Base-by-base conservation (phyloP, 2,888 invertebrate genomes). In the Ectemnius continuus region DNA sequence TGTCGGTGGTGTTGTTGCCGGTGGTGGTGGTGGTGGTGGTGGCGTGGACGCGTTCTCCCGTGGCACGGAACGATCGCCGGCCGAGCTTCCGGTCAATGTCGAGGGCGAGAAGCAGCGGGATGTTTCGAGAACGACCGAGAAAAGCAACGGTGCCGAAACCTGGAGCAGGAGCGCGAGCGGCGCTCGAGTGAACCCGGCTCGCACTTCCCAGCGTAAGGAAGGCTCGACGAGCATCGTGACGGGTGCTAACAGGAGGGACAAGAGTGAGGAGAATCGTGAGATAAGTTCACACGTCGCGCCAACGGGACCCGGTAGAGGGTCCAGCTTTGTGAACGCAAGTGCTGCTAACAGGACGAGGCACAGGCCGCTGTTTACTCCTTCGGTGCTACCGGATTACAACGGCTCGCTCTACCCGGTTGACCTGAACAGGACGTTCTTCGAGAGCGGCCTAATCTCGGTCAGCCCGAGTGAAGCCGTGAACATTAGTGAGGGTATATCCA, bases 401-500 rank as follows among this genome's bases (percentile, higher is more conserved):
- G 79, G 82, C 16, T 80, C 87, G 16, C 85, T 83, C 48, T 87
- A 89, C 68, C 61, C 61, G 6, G 67, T n/a, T 56, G 79, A 79
- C 13, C 36, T 76, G 68, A 88, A 88, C 76, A 77, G 83, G 76
- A 88, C 87, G 65, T 84, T 86, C 57, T 87, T 85, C 70, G 86
- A 87, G 36, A 81, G 82, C 18, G 86, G 84, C n/a, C 80, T 86
- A 58, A 84, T 87, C 47, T 83, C 87, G 48, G 84, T 86, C 20
- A 85, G 86, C 16, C 82, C 86, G 0, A 81, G 84, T 28, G 90
- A 88, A 23, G 76, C 87, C 70, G 84, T 86, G 69, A 91, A 90
- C 78, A 82, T 88, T 73, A 90, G 89, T 85, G 90, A 90, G 81
- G 90, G 90, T 81, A 87, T 90, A 76, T 88, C 89, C 61, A 88